These are phyloP conservation scores for Zygothrica quintamaculata DNA, from an alignment of 2,888 invertebrate genomes.

Conservation along the genomic window DNA sequence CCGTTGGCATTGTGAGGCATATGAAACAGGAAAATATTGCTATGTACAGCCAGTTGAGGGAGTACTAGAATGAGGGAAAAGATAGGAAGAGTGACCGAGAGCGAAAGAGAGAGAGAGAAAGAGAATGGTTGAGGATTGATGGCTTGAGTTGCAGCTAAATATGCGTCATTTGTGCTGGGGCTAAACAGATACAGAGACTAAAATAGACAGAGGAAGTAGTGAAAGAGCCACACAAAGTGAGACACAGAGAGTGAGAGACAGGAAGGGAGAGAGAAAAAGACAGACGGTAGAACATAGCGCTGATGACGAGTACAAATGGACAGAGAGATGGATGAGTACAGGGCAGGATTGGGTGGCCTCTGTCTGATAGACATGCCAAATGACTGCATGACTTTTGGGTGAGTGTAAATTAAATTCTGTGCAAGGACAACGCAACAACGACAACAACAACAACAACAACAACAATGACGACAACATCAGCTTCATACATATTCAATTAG, in stretches of 20 bases:
- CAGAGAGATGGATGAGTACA: constrained; percentile 68
- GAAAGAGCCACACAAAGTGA: constrained; percentile 6
- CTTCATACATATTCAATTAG: constrained; percentile 81
- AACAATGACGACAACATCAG: constrained; percentile 60
- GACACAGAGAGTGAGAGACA: background rate
- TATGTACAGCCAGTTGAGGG: constrained; percentile 5
- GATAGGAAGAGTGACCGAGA: background rate
- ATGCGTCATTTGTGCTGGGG: constrained; percentile 75
- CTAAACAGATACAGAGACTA: constrained; percentile 43
- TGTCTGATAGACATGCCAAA: constrained; percentile 77
- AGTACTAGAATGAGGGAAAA: background rate
- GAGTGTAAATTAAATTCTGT: constrained; percentile 80
- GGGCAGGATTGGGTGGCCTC: constrained; percentile 46
- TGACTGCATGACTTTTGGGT: constrained; percentile 80
- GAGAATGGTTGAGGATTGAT: constrained; percentile 65
- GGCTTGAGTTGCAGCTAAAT: constrained; percentile 78
- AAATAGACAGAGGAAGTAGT: constrained; percentile 16
- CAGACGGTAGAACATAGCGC: constrained; percentile 33
- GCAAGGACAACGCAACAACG: constrained; percentile 60
- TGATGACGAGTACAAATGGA: constrained; percentile 76
- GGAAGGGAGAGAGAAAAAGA: constrained; percentile 22
- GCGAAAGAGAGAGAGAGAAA: constrained; percentile 17
- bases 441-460: constrained; percentile 67
- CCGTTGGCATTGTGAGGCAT: constrained; percentile 63
- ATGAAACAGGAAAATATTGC: constrained; percentile 41